Evolutionary conservation across 1,140 invertebrate genomes (phyloP).

Genomic region (Chironomus tepperi): DNA sequence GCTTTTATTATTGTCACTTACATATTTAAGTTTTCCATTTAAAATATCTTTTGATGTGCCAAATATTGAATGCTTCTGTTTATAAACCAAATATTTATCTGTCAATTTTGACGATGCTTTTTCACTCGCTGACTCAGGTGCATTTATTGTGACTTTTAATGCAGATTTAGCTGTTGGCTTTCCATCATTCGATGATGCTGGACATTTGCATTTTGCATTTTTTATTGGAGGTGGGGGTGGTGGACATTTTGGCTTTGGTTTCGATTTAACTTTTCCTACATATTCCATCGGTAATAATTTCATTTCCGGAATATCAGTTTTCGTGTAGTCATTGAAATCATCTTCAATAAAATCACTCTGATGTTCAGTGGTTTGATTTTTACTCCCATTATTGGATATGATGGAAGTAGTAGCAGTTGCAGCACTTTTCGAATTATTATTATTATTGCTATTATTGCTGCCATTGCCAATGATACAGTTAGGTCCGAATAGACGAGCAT

Average conservation of each 20-base stretch:
- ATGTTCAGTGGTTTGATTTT: neutral
- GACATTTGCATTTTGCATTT: neutral
- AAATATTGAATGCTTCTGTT: conserved; percentile 22
- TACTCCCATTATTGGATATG: neutral
- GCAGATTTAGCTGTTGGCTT: neutral
- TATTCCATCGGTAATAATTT: conserved; percentile 12
- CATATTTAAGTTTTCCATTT: conserved; percentile 18
- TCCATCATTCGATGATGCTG: neutral
- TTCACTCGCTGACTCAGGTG: neutral
- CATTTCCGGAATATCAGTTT: conserved; percentile 14
- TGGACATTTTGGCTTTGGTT: conserved; percentile 9
- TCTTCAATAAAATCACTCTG: neutral
- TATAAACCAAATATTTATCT: conserved; percentile 22
- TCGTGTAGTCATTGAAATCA: neutral
- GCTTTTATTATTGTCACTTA: neutral
- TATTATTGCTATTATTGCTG: neutral
- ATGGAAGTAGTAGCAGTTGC: no score
- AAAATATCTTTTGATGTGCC: neutral
- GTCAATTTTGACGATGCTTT: neutral
- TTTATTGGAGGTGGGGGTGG: neutral
- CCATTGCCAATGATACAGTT: neutral
- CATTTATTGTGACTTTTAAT: neutral
- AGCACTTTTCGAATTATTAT: neutral
- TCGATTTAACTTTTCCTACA: neutral
- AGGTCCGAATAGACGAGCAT: conserved; percentile 4